Base-by-base conservation (phyloP, 2,888 invertebrate genomes). In the Dexiosoma caninum region DNA sequence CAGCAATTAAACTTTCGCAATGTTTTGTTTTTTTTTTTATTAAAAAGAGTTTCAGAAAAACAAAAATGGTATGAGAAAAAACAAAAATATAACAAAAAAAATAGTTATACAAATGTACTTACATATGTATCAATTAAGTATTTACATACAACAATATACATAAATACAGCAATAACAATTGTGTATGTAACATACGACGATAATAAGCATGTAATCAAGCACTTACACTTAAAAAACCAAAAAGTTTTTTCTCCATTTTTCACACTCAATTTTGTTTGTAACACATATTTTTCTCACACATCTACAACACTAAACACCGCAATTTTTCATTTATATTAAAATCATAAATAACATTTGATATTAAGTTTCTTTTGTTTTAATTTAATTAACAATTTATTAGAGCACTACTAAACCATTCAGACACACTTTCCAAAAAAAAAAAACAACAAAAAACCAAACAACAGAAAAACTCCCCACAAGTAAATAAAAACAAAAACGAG, bases 311-410 rank as follows among this genome's bases (percentile, higher is more conserved):
- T 53, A 62, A 55, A 44, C 16, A 53, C 42, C 23, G 14, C 14
- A 35, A 70, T 27, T 59, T 59, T 27, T 72, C 42, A 51, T 30
- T 55, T 62, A 32, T 9, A 32, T 23, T 14, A 57, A n/a, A 27
- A 23, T 21, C n/a, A 42, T 14, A 35, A 37, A 49, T 51, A 4
- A 21, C 23, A 21, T 32, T 53, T n/a, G n/a, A n/a, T n/a, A 9
- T 37, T 37, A 14, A 12, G 12, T 10, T 40, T n/a, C 23, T 51
- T 6, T 21, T 16, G 23, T 35, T 42, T 16, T 9, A 27, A 51
- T 69, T 44, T 44, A 44, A 62, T 76, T 76, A 62, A 42, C 44
- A 30, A 76, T 76, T 76, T 76, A 76, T 76, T 76, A 62, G 76
- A 76, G 76, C 76, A 46, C 53, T 76, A 62, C 76, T 59, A 76